phyloP scores from a whole-genome alignment of 2,797 vertebrate species.

The Leontopithecus rosalia region DNA sequence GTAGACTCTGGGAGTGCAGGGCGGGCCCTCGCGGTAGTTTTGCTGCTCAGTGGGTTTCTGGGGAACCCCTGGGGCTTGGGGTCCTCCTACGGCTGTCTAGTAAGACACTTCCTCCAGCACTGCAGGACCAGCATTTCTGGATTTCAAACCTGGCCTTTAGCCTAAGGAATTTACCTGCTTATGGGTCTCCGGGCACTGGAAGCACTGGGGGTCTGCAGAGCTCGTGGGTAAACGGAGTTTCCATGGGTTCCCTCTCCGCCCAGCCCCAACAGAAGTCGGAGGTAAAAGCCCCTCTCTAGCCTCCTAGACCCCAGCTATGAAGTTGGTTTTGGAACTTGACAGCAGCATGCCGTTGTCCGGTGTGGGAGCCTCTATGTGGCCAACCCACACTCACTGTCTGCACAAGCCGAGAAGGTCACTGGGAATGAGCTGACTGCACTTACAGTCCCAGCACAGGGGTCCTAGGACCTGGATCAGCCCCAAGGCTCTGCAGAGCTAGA shows the following conservation, averaged over 20 bases:
- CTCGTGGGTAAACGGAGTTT: no score
- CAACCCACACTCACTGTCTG: neutral
- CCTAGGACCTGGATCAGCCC: fast-evolving
- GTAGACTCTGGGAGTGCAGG: neutral
- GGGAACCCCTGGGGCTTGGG: neutral
- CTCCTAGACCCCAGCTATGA: neutral
- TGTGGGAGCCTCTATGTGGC: fast-evolving
- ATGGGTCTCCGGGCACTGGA: neutral
- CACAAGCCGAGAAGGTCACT: fast-evolving
- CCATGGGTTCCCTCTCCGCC: neutral
- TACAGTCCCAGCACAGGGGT: fast-evolving
- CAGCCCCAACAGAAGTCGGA: fast-evolving
- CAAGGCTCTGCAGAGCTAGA: neutral
- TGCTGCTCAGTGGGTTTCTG: neutral
- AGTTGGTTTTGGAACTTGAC: neutral
- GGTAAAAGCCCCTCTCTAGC: neutral
- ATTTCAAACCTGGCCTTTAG: neutral
- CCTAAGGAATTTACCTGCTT: neutral
- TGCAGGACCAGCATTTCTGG: neutral
- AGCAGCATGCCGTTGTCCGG: no score
- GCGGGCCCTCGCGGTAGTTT: neutral
- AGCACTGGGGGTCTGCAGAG: neutral
- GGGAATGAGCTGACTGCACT: neutral
- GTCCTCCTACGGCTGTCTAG: fast-evolving
- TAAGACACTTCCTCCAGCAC: fast-evolving